Percentiles rank a stretch among this genome's conserved stretches.
These are phyloP conservation scores for Trematomus bernacchii DNA, from an alignment of 2,797 vertebrate genomes.

Conservation along the genomic window DNA sequence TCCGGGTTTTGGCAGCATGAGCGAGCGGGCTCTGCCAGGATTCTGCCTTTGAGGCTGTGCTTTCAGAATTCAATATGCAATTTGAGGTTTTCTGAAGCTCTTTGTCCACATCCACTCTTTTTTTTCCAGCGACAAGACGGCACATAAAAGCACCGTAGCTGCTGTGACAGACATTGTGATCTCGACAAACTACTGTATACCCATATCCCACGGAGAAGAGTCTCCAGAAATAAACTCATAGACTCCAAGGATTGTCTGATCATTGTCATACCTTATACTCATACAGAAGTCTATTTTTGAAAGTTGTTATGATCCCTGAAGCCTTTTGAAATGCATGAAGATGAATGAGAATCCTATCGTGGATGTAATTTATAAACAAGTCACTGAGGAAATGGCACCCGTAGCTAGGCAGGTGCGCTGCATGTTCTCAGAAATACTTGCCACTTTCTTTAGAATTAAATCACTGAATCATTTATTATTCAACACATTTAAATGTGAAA, in stretches of 20 bases:
- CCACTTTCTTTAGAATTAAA: conserved; percentile 69
- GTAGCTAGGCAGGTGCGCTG: conserved; percentile 47
- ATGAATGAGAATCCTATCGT: conserved; percentile 55
- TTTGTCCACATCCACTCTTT: conserved; percentile 65
- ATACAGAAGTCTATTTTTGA: conserved; percentile 61
- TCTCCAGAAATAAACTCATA: conserved; percentile 63
- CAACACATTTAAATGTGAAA: conserved; percentile 72
- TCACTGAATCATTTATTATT: conserved; percentile 79
- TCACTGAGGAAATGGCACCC: conserved; percentile 29
- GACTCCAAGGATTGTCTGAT: conserved; percentile 42
- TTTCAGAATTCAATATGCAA: conserved; percentile 75
- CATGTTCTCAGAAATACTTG: conserved; percentile 55
- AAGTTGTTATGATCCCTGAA: conserved; percentile 34
- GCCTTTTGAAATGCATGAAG: conserved; percentile 43
- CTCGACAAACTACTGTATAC: conserved; percentile 48
- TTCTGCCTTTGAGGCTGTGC: conserved; percentile 65
- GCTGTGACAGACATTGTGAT: conserved; percentile 58
- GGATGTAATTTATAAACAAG: conserved; percentile 60
- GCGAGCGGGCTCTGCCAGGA: conserved; percentile 61
- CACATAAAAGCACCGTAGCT: conserved; percentile 56
- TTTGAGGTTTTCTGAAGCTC: conserved; percentile 71
- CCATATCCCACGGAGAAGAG: conserved; percentile 24
- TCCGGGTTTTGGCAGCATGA: conserved; percentile 69
- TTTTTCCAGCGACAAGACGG: conserved; percentile 56
- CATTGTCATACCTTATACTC: conserved; percentile 33